Evolutionary conservation across 2,888 invertebrate species (phyloP).

Genomic region (Monopis laevigella): DNA sequence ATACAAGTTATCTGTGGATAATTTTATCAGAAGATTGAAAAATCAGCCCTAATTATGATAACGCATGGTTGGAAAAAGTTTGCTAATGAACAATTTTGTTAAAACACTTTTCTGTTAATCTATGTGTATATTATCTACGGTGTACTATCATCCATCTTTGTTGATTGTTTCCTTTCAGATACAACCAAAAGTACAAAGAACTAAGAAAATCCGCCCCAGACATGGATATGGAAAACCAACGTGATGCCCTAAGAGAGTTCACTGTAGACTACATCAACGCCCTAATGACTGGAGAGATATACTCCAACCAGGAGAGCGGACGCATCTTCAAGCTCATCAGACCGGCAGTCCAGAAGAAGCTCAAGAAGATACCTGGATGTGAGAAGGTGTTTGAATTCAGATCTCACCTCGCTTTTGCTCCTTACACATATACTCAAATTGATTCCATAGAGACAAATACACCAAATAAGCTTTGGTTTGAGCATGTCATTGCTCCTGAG

Average conservation of each 20-base stretch:
- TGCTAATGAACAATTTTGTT: too few relatives aligned
- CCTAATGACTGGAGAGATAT: constrained; percentile 37
- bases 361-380: constrained; percentile 36
- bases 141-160: too few relatives aligned
- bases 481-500: constrained; percentile 31
- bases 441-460: constrained; percentile 27
- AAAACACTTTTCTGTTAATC: too few relatives aligned
- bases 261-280: constrained; percentile 43
- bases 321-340: constrained; percentile 38
- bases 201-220: constrained; percentile 22
- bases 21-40: too few relatives aligned
- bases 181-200: constrained; percentile 34
- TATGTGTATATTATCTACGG: too few relatives aligned
- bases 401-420: constrained; percentile 45
- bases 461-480: constrained; percentile 32
- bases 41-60: too few relatives aligned
- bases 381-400: constrained; percentile 39
- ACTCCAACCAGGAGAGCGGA: constrained; percentile 31
- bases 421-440: constrained; percentile 35
- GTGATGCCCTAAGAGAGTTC: constrained; percentile 31
- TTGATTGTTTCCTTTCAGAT: constrained; percentile 31
- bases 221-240: constrained; percentile 26
- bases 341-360: constrained; percentile 34
- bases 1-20: too few relatives aligned
- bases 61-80: too few relatives aligned